Percentiles rank a stretch among this genome's conserved stretches.
These are phyloP conservation scores for Strix aluco DNA, from an alignment of 2,113 vertebrate species.

Conservation along the genomic window DNA sequence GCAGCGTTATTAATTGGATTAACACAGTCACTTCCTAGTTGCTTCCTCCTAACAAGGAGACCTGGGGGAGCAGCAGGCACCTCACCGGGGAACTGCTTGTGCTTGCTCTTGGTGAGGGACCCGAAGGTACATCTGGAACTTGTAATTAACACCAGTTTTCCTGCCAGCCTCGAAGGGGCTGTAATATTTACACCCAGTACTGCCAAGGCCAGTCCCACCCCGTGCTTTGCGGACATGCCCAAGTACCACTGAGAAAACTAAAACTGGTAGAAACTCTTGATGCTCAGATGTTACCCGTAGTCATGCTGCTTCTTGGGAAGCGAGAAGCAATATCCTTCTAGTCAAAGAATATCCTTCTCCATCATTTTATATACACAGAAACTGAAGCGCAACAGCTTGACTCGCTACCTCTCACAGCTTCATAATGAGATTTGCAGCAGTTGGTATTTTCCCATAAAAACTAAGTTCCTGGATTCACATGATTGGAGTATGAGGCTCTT, in stretches of 20 bases:
- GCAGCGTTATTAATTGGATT: not conserved
- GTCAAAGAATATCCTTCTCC: not conserved
- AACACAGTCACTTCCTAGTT: not conserved
- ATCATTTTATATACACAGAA: not conserved
- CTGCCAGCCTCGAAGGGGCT: not conserved
- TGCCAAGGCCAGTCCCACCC: not conserved
- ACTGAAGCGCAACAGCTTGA: not conserved
- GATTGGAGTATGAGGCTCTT: not conserved
- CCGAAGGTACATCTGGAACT: not conserved
- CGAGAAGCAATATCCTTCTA: not conserved
- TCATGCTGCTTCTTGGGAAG: not conserved
- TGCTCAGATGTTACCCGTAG: not conserved
- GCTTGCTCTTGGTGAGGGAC: not conserved
- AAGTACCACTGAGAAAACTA: not conserved
- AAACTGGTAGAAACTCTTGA: not conserved
- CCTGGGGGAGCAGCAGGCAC: not conserved
- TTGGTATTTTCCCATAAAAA: not conserved
- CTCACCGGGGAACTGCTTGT: not conserved
- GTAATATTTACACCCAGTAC: not conserved
- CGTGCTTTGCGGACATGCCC: not conserved
- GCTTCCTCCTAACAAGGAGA: not conserved
- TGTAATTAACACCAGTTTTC: not conserved
- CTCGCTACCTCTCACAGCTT: not conserved
- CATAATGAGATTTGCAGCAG: conserved; percentile 35
- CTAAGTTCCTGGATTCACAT: not conserved